Conservation (phyloP, 2,888 invertebrate species). For the Drosophila monieri region DNA sequence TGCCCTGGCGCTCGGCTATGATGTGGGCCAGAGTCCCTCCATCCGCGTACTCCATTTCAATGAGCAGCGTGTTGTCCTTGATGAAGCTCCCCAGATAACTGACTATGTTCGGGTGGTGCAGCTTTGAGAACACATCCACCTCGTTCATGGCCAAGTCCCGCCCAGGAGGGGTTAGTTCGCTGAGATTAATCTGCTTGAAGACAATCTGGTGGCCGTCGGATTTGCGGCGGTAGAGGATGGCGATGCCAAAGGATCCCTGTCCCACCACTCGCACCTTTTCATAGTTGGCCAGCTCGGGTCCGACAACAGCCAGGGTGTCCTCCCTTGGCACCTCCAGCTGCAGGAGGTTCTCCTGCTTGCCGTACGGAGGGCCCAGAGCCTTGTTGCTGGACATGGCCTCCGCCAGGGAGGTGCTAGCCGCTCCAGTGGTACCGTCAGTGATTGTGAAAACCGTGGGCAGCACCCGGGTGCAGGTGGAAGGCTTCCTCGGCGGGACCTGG, state of each 20-base stretch:
- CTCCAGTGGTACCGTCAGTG: slow-evolving; percentile 56
- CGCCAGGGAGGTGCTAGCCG: slow-evolving; percentile 51
- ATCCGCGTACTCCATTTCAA: slow-evolving; percentile 92
- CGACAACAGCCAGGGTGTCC: slow-evolving; percentile 52
- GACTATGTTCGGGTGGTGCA: slow-evolving; percentile 90
- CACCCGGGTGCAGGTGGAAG: slow-evolving; percentile 25
- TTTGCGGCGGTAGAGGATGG: slow-evolving; percentile 87
- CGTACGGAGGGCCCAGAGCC: slow-evolving; percentile 8
- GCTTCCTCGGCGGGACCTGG: slow-evolving; percentile 48
- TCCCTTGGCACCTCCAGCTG: slow-evolving; percentile 53
- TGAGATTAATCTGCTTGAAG: slow-evolving; percentile 90
- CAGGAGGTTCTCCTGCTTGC: slow-evolving; percentile 35
- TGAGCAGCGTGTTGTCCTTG: slow-evolving; percentile 88
- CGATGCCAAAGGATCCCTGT: slow-evolving; percentile 88
- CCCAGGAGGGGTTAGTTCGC: slow-evolving; percentile 88
- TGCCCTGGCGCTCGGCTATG: slow-evolving; percentile 85
- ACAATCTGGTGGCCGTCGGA: slow-evolving; percentile 88
- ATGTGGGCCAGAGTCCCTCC: slow-evolving; percentile 89
- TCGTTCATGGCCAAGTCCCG: slow-evolving; percentile 89
- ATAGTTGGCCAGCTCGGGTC: slow-evolving; percentile 81
- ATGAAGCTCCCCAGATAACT: slow-evolving; percentile 90
- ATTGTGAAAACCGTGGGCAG: slow-evolving; percentile 78
- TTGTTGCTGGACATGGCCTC: slow-evolving; percentile 61
- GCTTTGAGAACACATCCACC: slow-evolving; percentile 88
- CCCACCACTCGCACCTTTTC: slow-evolving; percentile 83